Percentiles rank a stretch among this genome's conserved stretches.
Conservation (phyloP, 64 coral and sea anemone genomes). For the Orbicella faveolata region DNA sequence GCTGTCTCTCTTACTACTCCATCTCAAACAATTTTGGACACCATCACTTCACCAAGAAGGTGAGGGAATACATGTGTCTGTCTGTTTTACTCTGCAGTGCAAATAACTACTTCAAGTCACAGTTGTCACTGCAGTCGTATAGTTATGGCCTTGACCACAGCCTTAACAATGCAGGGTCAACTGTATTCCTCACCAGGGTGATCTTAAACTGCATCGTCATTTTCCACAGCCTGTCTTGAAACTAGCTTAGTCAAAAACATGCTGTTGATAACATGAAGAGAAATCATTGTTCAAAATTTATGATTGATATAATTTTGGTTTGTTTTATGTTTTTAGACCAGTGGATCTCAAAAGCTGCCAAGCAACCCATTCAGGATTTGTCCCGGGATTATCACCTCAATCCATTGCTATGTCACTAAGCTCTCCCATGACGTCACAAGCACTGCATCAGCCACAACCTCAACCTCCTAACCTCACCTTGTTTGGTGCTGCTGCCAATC, state of each 20-base stretch:
- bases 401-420: slow-evolving; percentile 48
- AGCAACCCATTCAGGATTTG: slow-evolving; percentile 17
- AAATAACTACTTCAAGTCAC: too few relatives aligned
- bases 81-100: too few relatives aligned
- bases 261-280: too few relatives aligned
- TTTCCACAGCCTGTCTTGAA: too few relatives aligned
- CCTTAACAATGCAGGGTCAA: too few relatives aligned
- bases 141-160: too few relatives aligned
- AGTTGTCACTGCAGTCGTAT: too few relatives aligned
- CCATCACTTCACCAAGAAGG: slow-evolving; percentile 48
- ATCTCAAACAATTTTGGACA: slow-evolving; percentile 43
- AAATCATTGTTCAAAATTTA: too few relatives aligned
- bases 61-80: slow-evolving; percentile 19
- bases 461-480: slow-evolving; percentile 65
- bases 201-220: too few relatives aligned
- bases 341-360: slow-evolving; percentile 50
- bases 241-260: too few relatives aligned
- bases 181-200: too few relatives aligned
- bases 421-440: slow-evolving; percentile 45
- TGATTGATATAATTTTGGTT: too few relatives aligned
- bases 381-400: slow-evolving; percentile 43
- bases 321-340: slow-evolving; percentile 28
- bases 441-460: slow-evolving; percentile 46
- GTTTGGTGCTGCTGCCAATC: slow-evolving; percentile 58
- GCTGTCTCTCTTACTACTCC: slow-evolving; percentile 12